Evolutionary conservation across 2,797 vertebrate species (phyloP).

Genomic region (Cheracebus regulus): DNA sequence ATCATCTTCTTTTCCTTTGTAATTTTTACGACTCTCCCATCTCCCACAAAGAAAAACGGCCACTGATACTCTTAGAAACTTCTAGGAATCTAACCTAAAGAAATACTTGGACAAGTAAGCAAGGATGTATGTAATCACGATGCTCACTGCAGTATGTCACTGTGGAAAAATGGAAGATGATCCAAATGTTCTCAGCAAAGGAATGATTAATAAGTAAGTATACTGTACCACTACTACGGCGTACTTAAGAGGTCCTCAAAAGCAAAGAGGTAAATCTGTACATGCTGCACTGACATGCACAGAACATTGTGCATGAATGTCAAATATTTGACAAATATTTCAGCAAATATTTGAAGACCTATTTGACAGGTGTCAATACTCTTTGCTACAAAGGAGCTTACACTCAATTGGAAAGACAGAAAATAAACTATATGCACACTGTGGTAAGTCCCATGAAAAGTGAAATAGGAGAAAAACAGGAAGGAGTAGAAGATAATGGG

Average conservation of each 20-base stretch:
- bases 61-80: conserved; percentile 3
- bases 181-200: neutral
- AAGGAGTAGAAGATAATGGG: neutral
- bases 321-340: neutral
- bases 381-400: neutral
- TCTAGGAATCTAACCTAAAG: neutral
- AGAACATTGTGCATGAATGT: neutral
- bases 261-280: neutral
- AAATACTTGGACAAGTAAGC: neutral
- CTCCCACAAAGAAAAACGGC: neutral
- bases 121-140: neutral
- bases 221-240: neutral
- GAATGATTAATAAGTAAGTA: neutral
- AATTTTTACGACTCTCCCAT: neutral
- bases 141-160: neutral
- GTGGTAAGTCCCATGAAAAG: neutral
- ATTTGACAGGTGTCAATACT: neutral
- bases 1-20: neutral
- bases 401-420: neutral
- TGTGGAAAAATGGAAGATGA: neutral
- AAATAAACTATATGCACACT: neutral
- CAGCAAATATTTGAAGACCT: neutral
- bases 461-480: neutral
- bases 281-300: neutral
- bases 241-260: neutral